Percentiles rank a stretch among this genome's conserved stretches.
phyloP scores from a whole-genome alignment of 2,888 invertebrate genomes.

The Atethmia centrago region DNA sequence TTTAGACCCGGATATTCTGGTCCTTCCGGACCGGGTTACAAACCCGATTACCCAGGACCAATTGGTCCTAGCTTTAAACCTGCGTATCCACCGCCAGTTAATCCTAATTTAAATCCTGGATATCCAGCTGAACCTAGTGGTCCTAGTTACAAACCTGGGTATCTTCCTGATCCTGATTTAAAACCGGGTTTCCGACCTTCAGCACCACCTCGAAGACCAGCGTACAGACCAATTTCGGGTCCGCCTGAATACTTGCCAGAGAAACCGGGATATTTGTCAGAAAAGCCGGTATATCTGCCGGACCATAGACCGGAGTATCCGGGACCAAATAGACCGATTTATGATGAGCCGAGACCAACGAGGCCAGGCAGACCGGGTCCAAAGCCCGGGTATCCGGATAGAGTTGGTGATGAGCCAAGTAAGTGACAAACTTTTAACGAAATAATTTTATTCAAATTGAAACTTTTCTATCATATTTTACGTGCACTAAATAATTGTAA shows the following conservation, averaged over 20 bases:
- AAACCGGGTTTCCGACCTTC: slow-evolving; percentile 56
- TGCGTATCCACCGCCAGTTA: slow-evolving; percentile 42
- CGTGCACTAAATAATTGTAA: no score
- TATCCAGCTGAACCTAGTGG: slow-evolving; percentile 50
- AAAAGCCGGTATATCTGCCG: slow-evolving; percentile 53
- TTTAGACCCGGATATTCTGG: slow-evolving; percentile 50
- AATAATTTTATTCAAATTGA: neutral
- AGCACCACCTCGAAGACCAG: slow-evolving; percentile 55
- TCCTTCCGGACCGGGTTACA: slow-evolving; percentile 37
- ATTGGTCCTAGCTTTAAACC: slow-evolving; percentile 54
- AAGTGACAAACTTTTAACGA: slow-evolving; percentile 67
- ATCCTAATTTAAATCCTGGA: slow-evolving; percentile 41
- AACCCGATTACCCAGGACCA: slow-evolving; percentile 55
- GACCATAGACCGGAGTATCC: slow-evolving; percentile 65
- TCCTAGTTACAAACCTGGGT: slow-evolving; percentile 52
- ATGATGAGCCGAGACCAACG: slow-evolving; percentile 37
- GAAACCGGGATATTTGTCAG: slow-evolving; percentile 58
- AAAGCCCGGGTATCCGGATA: slow-evolving; percentile 73
- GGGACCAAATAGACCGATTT: slow-evolving; percentile 47
- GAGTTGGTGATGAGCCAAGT: slow-evolving; percentile 76
- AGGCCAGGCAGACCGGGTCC: slow-evolving; percentile 54
- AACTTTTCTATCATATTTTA: neutral
- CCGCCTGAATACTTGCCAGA: slow-evolving; percentile 55
- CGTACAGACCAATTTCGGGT: slow-evolving; percentile 55
- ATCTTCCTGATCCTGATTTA: slow-evolving; percentile 31